phyloP scores from a whole-genome alignment of 2,888 invertebrate genomes.

The Stratiomys singularior region DNA sequence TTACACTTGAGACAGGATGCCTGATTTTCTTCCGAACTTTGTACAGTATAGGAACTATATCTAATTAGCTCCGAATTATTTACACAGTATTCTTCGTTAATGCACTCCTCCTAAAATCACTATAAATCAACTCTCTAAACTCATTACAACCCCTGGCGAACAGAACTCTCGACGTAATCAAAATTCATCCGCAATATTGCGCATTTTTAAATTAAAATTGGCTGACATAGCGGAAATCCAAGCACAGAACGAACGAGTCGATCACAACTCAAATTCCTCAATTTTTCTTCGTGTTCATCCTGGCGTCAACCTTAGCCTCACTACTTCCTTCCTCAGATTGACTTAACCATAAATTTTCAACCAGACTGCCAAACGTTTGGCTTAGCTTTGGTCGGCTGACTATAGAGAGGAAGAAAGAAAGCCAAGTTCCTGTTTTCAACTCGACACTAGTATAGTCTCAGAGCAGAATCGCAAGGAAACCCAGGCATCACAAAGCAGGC shows the following conservation, averaged over 20 bases:
- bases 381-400: too few species aligned
- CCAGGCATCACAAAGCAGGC: conserved; percentile 19
- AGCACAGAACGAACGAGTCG: not conserved
- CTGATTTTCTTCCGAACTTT: too few species aligned
- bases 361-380: not conserved
- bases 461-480: not conserved
- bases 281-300: not conserved
- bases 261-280: conserved; percentile 23
- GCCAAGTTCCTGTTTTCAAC: too few species aligned
- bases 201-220: conserved; percentile 36
- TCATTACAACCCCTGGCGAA: not conserved
- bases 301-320: not conserved
- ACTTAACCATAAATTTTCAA: not conserved
- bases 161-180: conserved; percentile 2
- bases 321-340: not conserved
- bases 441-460: not conserved
- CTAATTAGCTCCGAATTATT: not conserved
- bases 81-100: not conserved
- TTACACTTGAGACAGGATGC: too few species aligned
- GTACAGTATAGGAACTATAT: too few species aligned
- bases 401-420: not conserved
- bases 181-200: conserved; percentile 36
- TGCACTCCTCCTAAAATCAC: not conserved
- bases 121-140: not conserved
- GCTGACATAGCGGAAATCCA: conserved; percentile 20